Evolutionary conservation across 1,140 invertebrate genomes (phyloP).

Genomic region (Calliphora vicina): DNA sequence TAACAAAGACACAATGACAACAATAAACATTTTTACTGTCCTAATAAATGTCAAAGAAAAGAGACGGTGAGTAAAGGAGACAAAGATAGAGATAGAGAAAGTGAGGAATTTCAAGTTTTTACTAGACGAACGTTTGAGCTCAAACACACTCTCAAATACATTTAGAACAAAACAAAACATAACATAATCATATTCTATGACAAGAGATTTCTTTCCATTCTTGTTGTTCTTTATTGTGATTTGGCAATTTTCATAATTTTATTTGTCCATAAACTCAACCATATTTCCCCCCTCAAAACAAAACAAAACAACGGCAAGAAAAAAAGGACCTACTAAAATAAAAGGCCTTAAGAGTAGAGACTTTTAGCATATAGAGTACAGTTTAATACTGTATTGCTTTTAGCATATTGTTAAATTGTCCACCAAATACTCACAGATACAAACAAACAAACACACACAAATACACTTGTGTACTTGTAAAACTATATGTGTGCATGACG

Average conservation of each 20-base stretch:
- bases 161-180: not conserved
- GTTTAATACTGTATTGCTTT: constrained; percentile 14
- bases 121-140: not conserved
- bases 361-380: constrained; percentile 24
- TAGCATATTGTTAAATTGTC: constrained; percentile 27
- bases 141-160: not conserved
- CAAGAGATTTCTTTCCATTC: not conserved
- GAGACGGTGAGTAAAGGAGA: constrained; percentile 37
- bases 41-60: constrained; percentile 61
- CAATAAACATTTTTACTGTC: constrained; percentile 56
- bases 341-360: not conserved
- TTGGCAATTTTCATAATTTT: constrained; percentile 61
- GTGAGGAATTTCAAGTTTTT: constrained; percentile 15
- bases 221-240: constrained; percentile 29
- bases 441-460: not conserved
- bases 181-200: constrained; percentile 1
- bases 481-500: not conserved
- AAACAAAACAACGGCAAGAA: constrained; percentile 21
- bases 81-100: not conserved
- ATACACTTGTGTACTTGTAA: not conserved
- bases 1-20: constrained; percentile 26
- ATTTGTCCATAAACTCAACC: constrained; percentile 61
- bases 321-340: constrained; percentile 26
- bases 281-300: constrained; percentile 49
- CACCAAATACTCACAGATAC: not conserved